phyloP scores from a whole-genome alignment of 2,888 invertebrate genomes.

The Nemotelus nigrinus region DNA sequence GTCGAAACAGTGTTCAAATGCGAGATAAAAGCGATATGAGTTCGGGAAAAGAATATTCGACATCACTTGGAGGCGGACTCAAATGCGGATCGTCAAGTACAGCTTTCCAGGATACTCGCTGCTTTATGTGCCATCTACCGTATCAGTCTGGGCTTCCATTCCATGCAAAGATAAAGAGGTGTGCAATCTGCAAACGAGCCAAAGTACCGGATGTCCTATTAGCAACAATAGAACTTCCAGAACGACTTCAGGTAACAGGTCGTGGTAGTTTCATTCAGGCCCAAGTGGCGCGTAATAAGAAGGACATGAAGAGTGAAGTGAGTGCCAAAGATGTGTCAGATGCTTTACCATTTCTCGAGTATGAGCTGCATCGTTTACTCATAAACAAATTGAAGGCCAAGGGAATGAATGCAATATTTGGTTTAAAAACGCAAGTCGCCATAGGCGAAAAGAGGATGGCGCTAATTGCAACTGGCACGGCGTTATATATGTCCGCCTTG shows the following conservation, averaged over 20 bases:
- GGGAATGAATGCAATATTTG: constrained; percentile 95
- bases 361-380: constrained; percentile 90
- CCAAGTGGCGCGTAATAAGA: constrained; percentile 80
- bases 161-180: constrained; percentile 77
- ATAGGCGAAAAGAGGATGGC: constrained; percentile 90
- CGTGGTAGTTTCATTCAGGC: constrained; percentile 75
- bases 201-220: constrained; percentile 92
- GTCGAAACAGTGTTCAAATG: constrained; percentile 50
- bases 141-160: constrained; percentile 80
- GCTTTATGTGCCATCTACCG: constrained; percentile 80
- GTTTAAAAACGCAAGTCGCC: constrained; percentile 80
- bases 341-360: constrained; percentile 93
- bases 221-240: constrained; percentile 88
- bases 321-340: constrained; percentile 95
- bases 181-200: constrained; percentile 77
- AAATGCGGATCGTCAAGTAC: constrained; percentile 42
- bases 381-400: constrained; percentile 91
- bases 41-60: constrained; percentile 55
- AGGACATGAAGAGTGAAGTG: constrained; percentile 82
- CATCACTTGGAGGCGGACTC: constrained; percentile 53
- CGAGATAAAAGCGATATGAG: constrained; percentile 25
- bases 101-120: constrained; percentile 54
- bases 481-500: constrained; percentile 79
- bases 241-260: constrained; percentile 77
- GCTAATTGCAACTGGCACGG: constrained; percentile 89